phyloP scores from a whole-genome alignment of 35 echinoderm and acorn worm species.

The Chiridota heheva region DNA sequence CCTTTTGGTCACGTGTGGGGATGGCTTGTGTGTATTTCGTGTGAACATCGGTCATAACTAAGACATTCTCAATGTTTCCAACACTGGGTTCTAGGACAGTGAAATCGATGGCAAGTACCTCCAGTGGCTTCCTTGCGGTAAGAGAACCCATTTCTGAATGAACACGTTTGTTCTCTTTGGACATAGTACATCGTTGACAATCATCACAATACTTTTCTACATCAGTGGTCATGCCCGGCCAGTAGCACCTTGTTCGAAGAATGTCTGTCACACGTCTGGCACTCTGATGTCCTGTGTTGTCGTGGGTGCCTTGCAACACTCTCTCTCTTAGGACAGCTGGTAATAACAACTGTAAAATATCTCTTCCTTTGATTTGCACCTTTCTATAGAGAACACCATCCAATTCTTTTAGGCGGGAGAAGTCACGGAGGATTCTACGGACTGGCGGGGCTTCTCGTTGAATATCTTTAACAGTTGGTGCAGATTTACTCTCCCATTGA shows the following conservation, averaged over 20 bases:
- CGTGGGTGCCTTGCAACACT: slow-evolving; percentile 24
- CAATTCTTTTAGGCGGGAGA: background rate
- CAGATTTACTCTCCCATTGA: background rate
- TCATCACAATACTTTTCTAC: slow-evolving; percentile 11
- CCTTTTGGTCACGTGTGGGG: slow-evolving; percentile 39
- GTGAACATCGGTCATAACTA: slow-evolving; percentile 38
- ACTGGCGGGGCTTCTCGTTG: slow-evolving; percentile 2
- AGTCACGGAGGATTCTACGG: slow-evolving; percentile 22
- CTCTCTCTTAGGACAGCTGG: slow-evolving; percentile 16
- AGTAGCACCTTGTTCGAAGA: slow-evolving; percentile 13
- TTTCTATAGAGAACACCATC: slow-evolving; percentile 39
- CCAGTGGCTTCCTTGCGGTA: slow-evolving; percentile 16
- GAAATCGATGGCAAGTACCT: slow-evolving; percentile 48
- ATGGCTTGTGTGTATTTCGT: slow-evolving; percentile 49
- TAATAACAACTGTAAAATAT: slow-evolving; percentile 44
- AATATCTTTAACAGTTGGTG: slow-evolving; percentile 11
- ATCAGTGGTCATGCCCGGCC: slow-evolving; percentile 14
- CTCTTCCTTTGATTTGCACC: background rate
- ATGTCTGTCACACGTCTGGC: slow-evolving; percentile 36
- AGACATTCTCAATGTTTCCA: slow-evolving; percentile 16
- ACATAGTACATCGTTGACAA: slow-evolving; percentile 4
- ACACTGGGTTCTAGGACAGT: slow-evolving; percentile 25
- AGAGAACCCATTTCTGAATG: slow-evolving; percentile 4
- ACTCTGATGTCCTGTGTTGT: slow-evolving; percentile 62
- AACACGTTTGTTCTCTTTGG: slow-evolving; percentile 6